These are phyloP conservation scores for Hemicrepidius hirtus DNA, from an alignment of 2,888 invertebrate genomes.

Conservation along the genomic window DNA sequence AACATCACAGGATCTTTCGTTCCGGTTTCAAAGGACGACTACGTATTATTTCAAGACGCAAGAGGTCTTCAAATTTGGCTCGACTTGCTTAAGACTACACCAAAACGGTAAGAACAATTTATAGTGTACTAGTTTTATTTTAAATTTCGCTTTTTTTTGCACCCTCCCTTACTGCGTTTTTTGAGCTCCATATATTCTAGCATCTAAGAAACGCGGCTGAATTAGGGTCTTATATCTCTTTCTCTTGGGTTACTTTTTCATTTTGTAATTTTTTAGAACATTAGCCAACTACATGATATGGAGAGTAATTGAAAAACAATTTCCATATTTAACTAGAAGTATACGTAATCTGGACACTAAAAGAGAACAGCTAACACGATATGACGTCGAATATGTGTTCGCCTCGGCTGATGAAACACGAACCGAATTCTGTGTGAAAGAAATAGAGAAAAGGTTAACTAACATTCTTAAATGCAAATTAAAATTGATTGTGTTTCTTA, in stretches of 20 bases:
- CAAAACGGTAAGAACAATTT: conserved; percentile 61
- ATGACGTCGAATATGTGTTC: neutral
- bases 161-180: too few species aligned
- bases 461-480: neutral
- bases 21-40: conserved; percentile 54
- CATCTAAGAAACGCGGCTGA: too few species aligned
- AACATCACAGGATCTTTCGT: conserved; percentile 56
- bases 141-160: neutral
- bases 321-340: conserved; percentile 28
- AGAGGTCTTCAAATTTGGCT: conserved; percentile 59
- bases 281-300: conserved; percentile 63
- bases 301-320: conserved; percentile 56
- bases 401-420: neutral
- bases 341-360: too few species aligned
- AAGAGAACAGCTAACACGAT: neutral
- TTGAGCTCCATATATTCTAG: too few species aligned
- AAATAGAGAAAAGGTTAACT: neutral
- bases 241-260: too few species aligned
- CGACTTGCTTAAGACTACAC: conserved; percentile 56
- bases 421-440: neutral
- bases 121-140: too few species aligned
- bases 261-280: conserved; percentile 52
- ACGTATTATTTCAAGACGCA: conserved; percentile 56
- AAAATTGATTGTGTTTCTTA: neutral
- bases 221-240: too few species aligned